phyloP scores from a whole-genome alignment of 2,113 vertebrate species.

The Chaetorhynchus papuensis region DNA sequence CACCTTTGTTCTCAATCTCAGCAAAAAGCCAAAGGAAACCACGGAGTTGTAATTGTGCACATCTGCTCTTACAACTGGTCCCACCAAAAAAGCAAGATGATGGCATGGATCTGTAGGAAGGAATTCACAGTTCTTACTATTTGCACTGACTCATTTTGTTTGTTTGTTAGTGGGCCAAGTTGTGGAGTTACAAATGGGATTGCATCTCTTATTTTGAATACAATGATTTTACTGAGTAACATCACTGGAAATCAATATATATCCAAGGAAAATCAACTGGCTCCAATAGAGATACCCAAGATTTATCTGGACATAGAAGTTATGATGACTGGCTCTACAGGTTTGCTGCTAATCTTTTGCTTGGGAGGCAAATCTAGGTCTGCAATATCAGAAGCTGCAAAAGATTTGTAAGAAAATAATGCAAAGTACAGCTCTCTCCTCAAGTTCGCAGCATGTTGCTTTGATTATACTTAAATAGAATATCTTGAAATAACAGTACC shows the following conservation, averaged over 20 bases:
- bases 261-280: not conserved
- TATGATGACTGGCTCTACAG: not conserved
- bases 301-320: not conserved
- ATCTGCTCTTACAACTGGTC: not conserved
- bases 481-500: not conserved
- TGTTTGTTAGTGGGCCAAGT: not conserved
- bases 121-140: not conserved
- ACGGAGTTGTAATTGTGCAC: not conserved
- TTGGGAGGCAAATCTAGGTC: not conserved
- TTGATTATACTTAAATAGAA: not conserved
- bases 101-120: not conserved
- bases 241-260: not conserved
- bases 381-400: not conserved
- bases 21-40: not conserved
- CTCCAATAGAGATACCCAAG: not conserved
- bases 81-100: not conserved
- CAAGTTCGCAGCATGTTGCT: not conserved
- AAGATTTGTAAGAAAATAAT: not conserved
- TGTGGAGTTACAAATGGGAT: not conserved
- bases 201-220: not conserved
- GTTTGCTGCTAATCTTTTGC: not conserved
- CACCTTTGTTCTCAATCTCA: not conserved
- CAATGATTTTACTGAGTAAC: not conserved
- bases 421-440: not conserved
- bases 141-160: not conserved